Conservation (phyloP, 2,113 vertebrate genomes). For the Lepus europaeus region DNA sequence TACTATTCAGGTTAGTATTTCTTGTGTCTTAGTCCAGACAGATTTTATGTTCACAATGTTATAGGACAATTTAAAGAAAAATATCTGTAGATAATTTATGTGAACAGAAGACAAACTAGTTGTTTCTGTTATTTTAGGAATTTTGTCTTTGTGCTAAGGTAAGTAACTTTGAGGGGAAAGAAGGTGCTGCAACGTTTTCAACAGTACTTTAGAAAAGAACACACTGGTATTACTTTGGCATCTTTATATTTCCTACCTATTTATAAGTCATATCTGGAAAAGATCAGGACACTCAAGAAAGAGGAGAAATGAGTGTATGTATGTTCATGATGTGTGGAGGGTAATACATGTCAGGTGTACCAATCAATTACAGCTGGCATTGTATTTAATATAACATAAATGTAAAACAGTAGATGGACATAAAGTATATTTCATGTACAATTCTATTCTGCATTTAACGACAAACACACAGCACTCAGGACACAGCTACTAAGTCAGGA, state of each 20-base stretch:
- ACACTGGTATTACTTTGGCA: background rate
- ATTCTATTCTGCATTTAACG: background rate
- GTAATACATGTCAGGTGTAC: background rate
- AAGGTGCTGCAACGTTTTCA: background rate
- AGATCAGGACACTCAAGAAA: background rate
- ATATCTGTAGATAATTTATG: background rate
- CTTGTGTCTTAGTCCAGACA: background rate
- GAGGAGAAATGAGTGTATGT: background rate
- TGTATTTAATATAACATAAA: background rate
- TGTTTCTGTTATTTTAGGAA: background rate
- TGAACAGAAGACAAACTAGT: background rate
- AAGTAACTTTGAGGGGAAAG: background rate
- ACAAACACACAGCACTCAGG: background rate
- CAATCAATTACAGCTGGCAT: background rate
- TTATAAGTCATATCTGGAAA: background rate
- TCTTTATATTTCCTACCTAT: background rate
- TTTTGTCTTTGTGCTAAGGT: background rate
- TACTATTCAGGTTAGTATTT: background rate
- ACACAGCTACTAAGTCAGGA: background rate
- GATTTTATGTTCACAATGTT: background rate
- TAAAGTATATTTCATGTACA: background rate
- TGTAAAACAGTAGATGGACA: background rate
- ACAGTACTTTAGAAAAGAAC: constrained; percentile 37
- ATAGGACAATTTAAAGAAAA: background rate
- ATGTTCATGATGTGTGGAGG: background rate